Conservation (phyloP, 2,888 invertebrate genomes). For the Ennomos erosarius region DNA sequence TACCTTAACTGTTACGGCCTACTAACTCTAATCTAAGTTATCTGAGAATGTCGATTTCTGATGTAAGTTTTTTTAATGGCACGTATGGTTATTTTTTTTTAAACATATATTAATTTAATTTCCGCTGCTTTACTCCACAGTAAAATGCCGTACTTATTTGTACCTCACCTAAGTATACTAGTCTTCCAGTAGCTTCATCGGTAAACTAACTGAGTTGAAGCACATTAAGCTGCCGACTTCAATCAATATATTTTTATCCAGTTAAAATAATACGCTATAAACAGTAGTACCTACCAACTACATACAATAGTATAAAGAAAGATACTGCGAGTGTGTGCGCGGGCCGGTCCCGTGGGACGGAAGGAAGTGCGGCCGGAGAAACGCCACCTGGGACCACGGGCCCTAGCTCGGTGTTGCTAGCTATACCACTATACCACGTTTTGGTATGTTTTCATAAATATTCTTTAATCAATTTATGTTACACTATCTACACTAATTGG, state of each 20-base stretch:
- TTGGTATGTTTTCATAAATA: background rate
- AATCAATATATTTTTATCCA: constrained; percentile 30
- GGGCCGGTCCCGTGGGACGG: constrained; percentile 72
- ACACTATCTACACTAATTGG: too few species aligned
- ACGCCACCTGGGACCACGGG: constrained; percentile 63
- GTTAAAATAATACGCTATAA: constrained; percentile 41
- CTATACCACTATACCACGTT: constrained; percentile 14
- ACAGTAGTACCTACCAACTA: constrained; percentile 36
- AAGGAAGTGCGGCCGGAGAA: constrained; percentile 80
- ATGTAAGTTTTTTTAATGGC: too few species aligned
- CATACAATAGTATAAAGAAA: constrained; percentile 31
- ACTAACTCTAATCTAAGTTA: too few species aligned
- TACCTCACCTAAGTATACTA: too few species aligned
- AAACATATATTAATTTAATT: too few species aligned
- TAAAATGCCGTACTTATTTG: too few species aligned
- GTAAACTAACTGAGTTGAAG: too few species aligned
- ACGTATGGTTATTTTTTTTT: too few species aligned
- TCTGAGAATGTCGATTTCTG: too few species aligned
- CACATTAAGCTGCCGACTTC: background rate
- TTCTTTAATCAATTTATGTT: background rate
- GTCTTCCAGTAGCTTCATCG: too few species aligned
- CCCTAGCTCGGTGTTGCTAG: constrained; percentile 36
- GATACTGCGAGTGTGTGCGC: constrained; percentile 65
- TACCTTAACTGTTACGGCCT: too few species aligned
- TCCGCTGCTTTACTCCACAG: too few species aligned